Evolutionary conservation across 2,888 invertebrate species (phyloP).

Genomic region (Branchinecta sandiegonensis): DNA sequence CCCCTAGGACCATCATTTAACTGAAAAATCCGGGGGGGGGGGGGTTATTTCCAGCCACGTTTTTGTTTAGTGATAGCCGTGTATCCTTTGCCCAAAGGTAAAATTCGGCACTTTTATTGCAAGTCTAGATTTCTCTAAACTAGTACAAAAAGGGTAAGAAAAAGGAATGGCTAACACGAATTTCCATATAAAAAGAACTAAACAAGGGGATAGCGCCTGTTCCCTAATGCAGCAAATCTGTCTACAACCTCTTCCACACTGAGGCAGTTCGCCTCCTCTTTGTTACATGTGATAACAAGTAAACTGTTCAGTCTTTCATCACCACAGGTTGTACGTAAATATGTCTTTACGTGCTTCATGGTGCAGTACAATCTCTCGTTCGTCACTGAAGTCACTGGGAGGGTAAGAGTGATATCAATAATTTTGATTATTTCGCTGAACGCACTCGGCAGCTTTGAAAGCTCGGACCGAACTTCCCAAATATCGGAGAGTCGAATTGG

Average conservation of each 20-base stretch:
- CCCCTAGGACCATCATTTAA: too few relatives aligned
- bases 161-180: too few relatives aligned
- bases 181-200: neutral
- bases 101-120: too few relatives aligned
- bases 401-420: slow-evolving; percentile 2
- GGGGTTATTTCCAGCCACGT: too few relatives aligned
- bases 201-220: neutral
- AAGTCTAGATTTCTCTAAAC: too few relatives aligned
- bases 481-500: neutral
- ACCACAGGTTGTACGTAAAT: slow-evolving; percentile 8
- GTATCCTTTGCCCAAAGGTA: too few relatives aligned
- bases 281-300: neutral
- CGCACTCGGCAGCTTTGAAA: neutral
- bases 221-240: neutral
- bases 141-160: too few relatives aligned
- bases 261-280: neutral
- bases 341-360: slow-evolving; percentile 11
- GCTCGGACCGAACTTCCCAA: slow-evolving; percentile 14
- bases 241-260: neutral
- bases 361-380: slow-evolving; percentile 15
- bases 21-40: too few relatives aligned
- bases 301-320: slow-evolving; percentile 13
- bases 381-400: slow-evolving; percentile 18
- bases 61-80: too few relatives aligned
- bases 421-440: neutral